Base-by-base conservation (phyloP, 2,113 vertebrate genomes). In the Delphinus delphis region DNA sequence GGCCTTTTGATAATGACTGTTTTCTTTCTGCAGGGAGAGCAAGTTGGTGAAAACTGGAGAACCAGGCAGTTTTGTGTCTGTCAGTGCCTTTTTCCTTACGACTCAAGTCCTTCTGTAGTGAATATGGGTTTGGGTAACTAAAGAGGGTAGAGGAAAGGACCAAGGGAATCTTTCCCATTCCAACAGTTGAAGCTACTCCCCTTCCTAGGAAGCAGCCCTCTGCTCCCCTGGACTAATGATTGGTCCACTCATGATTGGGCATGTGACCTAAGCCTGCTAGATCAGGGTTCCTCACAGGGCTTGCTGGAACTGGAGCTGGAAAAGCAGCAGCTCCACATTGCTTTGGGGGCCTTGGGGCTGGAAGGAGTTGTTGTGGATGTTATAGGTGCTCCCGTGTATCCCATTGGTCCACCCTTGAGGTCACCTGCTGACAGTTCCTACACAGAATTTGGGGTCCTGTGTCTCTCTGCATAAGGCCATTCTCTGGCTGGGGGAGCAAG, bases 1-100 rank as follows among this genome's bases (percentile, higher is more conserved):
- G 98, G 98, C 98, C 99, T 99, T 99, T 98, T 98, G 99, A 99
- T 99, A 99, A 99, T 98, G 98, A 95, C 98, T 98, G 97, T 95
- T 98, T 99, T 98, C 98, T 98, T 99, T 98, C 97, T 98, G 98
- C 86, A 94, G 84, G 94, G 98, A 81, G 98, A 99, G 98, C 98
- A 98, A 96, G 98, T 98, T 98, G 98, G 96, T 83, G 71, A 92
- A 95, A 98, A 97, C 67, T 67, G 80, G 90, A 98, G 93, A 96
- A 58, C 13, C 15, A 67, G 95, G n/a, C 76, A 93, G 84, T 71
- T 97, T 76, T 79, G 82, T 41, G 53, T 92, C 60, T 71, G 53
- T 36, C 26, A 25, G 63, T 26, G 6, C 38, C 73, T 82, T 91
- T 91, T 31, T 80, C 55, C 79, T 92, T 82, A 60, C 9, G 9